phyloP scores from a whole-genome alignment of 2,797 vertebrate species.

The Platalea minor region DNA sequence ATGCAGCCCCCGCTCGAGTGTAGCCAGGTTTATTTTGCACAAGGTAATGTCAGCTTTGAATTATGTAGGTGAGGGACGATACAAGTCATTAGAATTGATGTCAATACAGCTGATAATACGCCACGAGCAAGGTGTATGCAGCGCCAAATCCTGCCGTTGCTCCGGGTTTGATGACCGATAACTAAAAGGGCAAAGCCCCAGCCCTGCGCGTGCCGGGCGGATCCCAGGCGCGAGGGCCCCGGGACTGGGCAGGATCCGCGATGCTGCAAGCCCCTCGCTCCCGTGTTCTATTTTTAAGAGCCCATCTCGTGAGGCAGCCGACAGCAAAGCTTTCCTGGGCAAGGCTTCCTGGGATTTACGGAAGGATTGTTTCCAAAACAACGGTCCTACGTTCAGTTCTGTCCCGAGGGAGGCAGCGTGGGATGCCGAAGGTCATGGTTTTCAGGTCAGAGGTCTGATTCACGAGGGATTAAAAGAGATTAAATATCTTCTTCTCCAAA shows the following conservation, averaged over 20 bases:
- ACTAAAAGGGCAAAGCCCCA: background rate
- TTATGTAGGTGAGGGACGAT: background rate
- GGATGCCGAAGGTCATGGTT: slow-evolving; percentile 70
- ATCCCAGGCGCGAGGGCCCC: rapidly evolving
- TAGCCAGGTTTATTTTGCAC: background rate
- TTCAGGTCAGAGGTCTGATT: slow-evolving; percentile 63
- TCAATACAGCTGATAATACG: background rate
- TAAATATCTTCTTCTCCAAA: slow-evolving; percentile 74
- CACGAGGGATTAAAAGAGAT: slow-evolving; percentile 68
- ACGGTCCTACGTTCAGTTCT: background rate
- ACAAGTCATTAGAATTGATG: background rate
- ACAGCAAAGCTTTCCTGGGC: background rate
- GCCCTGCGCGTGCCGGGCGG: background rate
- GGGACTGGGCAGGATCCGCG: rapidly evolving
- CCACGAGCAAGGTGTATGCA: rapidly evolving
- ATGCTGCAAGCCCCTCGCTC: background rate
- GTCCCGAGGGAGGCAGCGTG: slow-evolving; percentile 36
- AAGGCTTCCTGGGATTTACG: background rate
- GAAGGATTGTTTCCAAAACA: slow-evolving; percentile 40
- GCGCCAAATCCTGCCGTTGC: background rate
- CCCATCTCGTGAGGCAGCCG: background rate
- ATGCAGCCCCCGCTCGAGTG: background rate
- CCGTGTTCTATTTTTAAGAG: background rate
- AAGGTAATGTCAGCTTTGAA: background rate
- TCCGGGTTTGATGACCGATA: background rate